A percentile compares a stretch with the other conserved stretches of the same genome.
Evolutionary conservation across 2,888 invertebrate species (phyloP).

Genomic region (Aplocera efformata): DNA sequence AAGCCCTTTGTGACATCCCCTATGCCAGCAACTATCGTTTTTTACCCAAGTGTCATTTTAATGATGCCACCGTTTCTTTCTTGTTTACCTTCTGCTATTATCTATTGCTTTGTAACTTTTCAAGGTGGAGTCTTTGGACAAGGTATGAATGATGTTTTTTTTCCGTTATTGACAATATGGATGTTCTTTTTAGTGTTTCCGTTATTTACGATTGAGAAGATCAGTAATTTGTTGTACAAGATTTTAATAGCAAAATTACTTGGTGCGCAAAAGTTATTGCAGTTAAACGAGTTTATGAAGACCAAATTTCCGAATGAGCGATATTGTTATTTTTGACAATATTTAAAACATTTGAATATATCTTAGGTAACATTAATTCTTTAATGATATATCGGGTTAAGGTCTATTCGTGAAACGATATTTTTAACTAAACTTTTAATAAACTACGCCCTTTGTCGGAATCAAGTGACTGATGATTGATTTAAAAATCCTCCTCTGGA

Average conservation of each 20-base stretch:
- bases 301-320: too few species aligned
- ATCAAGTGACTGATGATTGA: too few species aligned
- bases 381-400: too few species aligned
- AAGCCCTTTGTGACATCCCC: slow-evolving; percentile 36
- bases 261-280: too few species aligned
- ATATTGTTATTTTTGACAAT: too few species aligned
- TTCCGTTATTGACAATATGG: slow-evolving; percentile 40
- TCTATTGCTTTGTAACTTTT: slow-evolving; percentile 57
- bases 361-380: too few species aligned
- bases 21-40: slow-evolving; percentile 22
- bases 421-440: too few species aligned
- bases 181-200: slow-evolving; percentile 29
- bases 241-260: slow-evolving; percentile 9
- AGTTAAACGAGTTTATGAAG: too few species aligned
- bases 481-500: too few species aligned
- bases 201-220: slow-evolving; percentile 21
- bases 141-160: slow-evolving; percentile 57
- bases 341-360: too few species aligned
- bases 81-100: slow-evolving; percentile 70
- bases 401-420: too few species aligned
- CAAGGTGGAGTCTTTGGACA: slow-evolving; percentile 68
- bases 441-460: too few species aligned
- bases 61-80: slow-evolving; percentile 56
- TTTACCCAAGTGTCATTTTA: slow-evolving; percentile 67
- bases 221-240: slow-evolving; percentile 25